These are phyloP conservation scores for Scaptomyza graminum DNA, from an alignment of 1,140 invertebrate genomes.

Conservation along the genomic window DNA sequence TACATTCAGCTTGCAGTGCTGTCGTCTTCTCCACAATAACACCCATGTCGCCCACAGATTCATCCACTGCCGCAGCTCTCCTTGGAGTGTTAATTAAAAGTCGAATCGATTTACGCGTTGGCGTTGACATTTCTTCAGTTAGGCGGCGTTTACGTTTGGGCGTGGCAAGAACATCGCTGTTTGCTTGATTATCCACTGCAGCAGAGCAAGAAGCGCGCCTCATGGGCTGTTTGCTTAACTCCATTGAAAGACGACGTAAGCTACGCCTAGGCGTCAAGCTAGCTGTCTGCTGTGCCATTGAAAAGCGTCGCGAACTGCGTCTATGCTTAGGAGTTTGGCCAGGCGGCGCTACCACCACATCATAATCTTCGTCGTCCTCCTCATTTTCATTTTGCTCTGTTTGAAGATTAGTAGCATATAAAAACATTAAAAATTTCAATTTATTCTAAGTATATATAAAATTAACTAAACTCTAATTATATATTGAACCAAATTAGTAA, in stretches of 20 bases:
- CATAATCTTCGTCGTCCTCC: not conserved
- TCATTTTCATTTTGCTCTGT: not conserved
- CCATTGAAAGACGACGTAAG: conserved; percentile 48
- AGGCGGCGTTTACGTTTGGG: conserved; percentile 53
- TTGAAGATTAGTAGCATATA: not conserved
- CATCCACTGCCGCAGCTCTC: conserved; percentile 33
- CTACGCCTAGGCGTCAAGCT: conserved; percentile 57
- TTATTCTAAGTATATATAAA: too few relatives aligned
- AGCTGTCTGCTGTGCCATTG: conserved; percentile 28
- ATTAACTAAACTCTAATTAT: too few relatives aligned
- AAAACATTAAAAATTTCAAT: not conserved
- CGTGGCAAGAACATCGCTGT: conserved; percentile 10
- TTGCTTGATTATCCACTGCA: not conserved
- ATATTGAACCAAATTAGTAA: too few relatives aligned
- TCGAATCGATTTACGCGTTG: conserved; percentile 51
- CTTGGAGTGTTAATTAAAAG: conserved; percentile 41
- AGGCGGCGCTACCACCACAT: not conserved
- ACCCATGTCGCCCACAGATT: conserved; percentile 67
- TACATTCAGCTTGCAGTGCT: conserved; percentile 35
- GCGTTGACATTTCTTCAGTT: conserved; percentile 51
- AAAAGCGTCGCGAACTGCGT: conserved; percentile 37
- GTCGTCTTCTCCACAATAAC: conserved; percentile 63
- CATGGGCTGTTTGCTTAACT: conserved; percentile 16
- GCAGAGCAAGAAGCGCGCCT: conserved; percentile 56
- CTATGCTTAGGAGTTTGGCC: conserved; percentile 24